These are phyloP conservation scores for Troilus luridus DNA, from an alignment of 2,888 invertebrate genomes.

Conservation along the genomic window DNA sequence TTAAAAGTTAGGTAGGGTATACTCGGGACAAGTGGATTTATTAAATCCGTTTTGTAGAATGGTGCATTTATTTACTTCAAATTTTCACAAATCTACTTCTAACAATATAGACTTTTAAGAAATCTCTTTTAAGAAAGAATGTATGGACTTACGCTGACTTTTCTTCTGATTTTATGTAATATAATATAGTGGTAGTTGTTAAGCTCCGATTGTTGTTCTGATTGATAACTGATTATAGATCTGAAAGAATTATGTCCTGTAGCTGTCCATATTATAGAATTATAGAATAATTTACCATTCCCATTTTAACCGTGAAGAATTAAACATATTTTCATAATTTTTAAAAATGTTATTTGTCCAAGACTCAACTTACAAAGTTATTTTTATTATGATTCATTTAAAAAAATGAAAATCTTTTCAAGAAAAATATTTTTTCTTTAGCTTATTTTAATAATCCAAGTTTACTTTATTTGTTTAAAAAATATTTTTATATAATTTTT, in stretches of 20 bases:
- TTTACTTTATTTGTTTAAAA: too few relatives aligned
- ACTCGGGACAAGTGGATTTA: neutral
- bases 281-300: neutral
- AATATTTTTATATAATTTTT: neutral
- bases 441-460: too few relatives aligned
- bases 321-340: neutral
- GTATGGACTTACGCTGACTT: too few relatives aligned
- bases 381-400: neutral
- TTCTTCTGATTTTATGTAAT: too few relatives aligned
- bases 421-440: too few relatives aligned
- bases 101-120: too few relatives aligned
- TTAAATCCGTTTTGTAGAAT: too few relatives aligned
- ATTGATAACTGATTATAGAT: neutral
- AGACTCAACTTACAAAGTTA: neutral
- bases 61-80: too few relatives aligned
- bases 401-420: neutral
- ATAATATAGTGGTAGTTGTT: too few relatives aligned
- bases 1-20: too few relatives aligned
- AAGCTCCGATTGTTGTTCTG: neutral
- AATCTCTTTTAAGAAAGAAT: too few relatives aligned
- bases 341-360: neutral
- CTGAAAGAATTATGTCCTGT: neutral
- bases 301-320: neutral
- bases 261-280: neutral
- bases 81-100: too few relatives aligned